Evolutionary conservation across 2,888 invertebrate genomes (phyloP), one percentile per base, ranked within the genome.

Genomic region (Bruchidius siliquastri): DNA sequence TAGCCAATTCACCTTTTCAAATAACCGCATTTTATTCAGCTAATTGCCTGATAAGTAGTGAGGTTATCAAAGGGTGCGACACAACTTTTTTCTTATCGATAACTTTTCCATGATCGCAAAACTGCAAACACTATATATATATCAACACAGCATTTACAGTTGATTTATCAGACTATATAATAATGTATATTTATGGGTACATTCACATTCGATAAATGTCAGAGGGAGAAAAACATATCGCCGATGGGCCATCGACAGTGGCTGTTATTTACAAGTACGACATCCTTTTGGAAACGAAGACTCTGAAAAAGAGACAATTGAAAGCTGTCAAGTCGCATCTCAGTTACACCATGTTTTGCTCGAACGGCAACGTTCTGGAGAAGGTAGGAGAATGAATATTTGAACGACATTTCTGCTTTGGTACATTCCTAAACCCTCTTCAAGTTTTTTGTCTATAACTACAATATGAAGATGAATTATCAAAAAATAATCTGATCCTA

Each of bases 261-360:
- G 30, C 67, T 20, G 66, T 68, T 71, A 75, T 75, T 67, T 72
- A 75, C 72, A 68, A 75, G 69, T 74, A 75, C 72, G 74, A 72
- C 71, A 72, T 75, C 72, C 71, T 67, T 49, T 74, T 73, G 73
- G 75, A 74, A 22, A 75, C 75, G 32, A 71, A 68, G 67, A 20
- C 49, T 2, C 70, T 68, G 22, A 71, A 21, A 21, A 71, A 68
- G 70, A 71, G 67, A 8, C 30, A 71, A 67, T n/a, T 73, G n/a
- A 71, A 71, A 26, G 32, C 70, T 73, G 67, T 73, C 22, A 69
- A 69, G 68, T 74, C 75, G 20, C 77, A 80, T 69, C 72, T 83
- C 32, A 80, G 79, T 73, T 81, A 81, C 75, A 78, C 76, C 8
- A 80, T 79, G 79, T 79, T 81, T 69, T 70, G 69, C 10, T 49